Percentiles rank a stretch among this genome's conserved stretches.
phyloP scores from a whole-genome alignment of 1,140 invertebrate genomes.

The Drosophila eugracilis region DNA sequence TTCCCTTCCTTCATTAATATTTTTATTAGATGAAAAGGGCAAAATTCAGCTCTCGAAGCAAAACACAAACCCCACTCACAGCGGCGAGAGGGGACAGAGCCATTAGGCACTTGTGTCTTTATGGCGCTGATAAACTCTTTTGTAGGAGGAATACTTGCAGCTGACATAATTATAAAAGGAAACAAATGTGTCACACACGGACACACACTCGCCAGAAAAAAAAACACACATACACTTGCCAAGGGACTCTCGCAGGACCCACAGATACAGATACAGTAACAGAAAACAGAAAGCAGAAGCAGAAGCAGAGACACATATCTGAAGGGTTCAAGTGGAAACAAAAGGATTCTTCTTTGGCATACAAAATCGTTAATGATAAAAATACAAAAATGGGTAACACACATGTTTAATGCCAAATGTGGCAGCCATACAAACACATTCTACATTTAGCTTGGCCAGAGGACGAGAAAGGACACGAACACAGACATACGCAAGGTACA shows the following conservation, averaged over 20 bases:
- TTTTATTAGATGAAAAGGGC: slow-evolving; percentile 7
- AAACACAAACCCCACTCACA: slow-evolving; percentile 28
- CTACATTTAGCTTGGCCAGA: slow-evolving; percentile 34
- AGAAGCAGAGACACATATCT: slow-evolving; percentile 60
- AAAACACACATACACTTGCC: slow-evolving; percentile 16
- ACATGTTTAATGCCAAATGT: slow-evolving; percentile 67
- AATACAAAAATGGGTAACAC: slow-evolving; percentile 49
- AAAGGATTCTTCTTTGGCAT: slow-evolving; percentile 74
- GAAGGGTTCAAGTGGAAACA: slow-evolving; percentile 61
- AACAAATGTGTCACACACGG: slow-evolving; percentile 71
- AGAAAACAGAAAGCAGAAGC: slow-evolving; percentile 17
- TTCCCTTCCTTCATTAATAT: neutral
- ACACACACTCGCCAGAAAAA: slow-evolving; percentile 27
- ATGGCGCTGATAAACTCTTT: slow-evolving; percentile 67
- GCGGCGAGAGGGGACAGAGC: slow-evolving; percentile 1
- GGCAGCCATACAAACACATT: slow-evolving; percentile 40
- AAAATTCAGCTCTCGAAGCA: slow-evolving; percentile 3
- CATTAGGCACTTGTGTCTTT: slow-evolving; percentile 57
- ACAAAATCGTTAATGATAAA: slow-evolving; percentile 69
- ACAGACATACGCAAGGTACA: slow-evolving; percentile 8
- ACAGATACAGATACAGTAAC: slow-evolving; percentile 42
- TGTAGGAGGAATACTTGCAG: slow-evolving; percentile 75
- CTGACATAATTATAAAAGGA: slow-evolving; percentile 82
- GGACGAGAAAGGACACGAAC: slow-evolving; percentile 59
- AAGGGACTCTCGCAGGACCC: slow-evolving; percentile 54